A percentile compares a stretch with the other conserved stretches of the same genome.
Evolutionary conservation across 2,113 vertebrate species (phyloP).

Genomic region (Lophochroa leadbeateri): DNA sequence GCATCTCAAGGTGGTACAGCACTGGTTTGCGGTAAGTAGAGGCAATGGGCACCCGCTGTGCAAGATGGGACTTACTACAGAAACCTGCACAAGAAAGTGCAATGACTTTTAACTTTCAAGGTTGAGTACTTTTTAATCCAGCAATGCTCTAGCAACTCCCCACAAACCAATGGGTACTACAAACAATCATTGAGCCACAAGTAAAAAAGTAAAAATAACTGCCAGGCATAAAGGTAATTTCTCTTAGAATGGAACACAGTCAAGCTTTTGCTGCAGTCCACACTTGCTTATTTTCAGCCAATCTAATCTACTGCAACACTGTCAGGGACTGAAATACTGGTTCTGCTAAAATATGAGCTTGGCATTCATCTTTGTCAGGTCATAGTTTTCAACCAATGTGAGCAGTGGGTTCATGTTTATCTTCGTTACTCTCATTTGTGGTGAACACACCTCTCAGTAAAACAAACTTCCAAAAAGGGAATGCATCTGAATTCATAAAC

Average conservation of each 20-base stretch:
- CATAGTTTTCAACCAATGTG: background rate
- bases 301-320: accelerated
- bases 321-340: background rate
- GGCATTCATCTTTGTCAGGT: background rate
- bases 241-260: background rate
- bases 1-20: accelerated
- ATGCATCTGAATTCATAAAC: background rate
- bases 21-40: background rate
- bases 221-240: background rate
- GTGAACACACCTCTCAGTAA: background rate
- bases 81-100: background rate
- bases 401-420: background rate
- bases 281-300: accelerated
- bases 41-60: background rate
- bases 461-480: background rate
- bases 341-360: background rate
- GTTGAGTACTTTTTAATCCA: background rate
- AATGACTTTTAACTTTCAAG: background rate
- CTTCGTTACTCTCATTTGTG: accelerated
- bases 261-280: background rate
- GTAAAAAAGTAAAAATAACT: background rate
- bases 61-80: background rate
- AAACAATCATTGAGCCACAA: background rate
- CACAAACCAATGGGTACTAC: background rate
- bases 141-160: background rate